Evolutionary conservation across 2,888 invertebrate genomes (phyloP), one percentile per base, ranked within the genome.

Genomic region (Entomobrya multifasciata): DNA sequence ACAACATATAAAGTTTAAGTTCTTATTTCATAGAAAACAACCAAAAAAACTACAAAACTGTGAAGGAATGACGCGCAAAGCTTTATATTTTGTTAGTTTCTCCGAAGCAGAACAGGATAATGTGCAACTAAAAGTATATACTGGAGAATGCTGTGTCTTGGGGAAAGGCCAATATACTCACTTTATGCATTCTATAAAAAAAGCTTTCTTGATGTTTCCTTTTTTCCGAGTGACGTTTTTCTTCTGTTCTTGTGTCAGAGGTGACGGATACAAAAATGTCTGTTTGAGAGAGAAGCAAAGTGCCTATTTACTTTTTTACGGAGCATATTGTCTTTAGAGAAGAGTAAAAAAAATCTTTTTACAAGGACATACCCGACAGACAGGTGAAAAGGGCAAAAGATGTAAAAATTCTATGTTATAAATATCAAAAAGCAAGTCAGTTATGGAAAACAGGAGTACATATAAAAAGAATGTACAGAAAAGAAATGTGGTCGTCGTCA

Each of bases 1-100:
- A 36, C 60, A 27, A 17, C 78, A 47, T 62, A 78, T 78, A 78
- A 78, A 78, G 47, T 47, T 78, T 78, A 62, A 78, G 62, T 62
- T 25, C 76, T 55, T 57, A 30, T 36, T 55, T 76, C 25, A 76
- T 22, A 72, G 44, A 17, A 27, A 49, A 52, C 72, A n/a, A 52
- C 76, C 57, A 57, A n/a, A n/a, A n/a, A n/a, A 74, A 76, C 36
- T 36, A 36, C 36, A 36, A 36, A 36, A 36, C 36, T 36, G 5
- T 36, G 5, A 36, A 36, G 36, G 41, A 55, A 57, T 8, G n/a
- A 36, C 36, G 15, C 44, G 15, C 20, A 72, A 47, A 70, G 44
- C 72, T 72, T 57, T 57, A 25, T 49, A n/a, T 30, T 49, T 15
- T 10, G 8, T n/a, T 49, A 10, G 13, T 13, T 49, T 13, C 13